These are phyloP conservation scores for Lytechinus pictus DNA, from an alignment of 35 echinoderm and acorn worm species.

Conservation along the genomic window DNA sequence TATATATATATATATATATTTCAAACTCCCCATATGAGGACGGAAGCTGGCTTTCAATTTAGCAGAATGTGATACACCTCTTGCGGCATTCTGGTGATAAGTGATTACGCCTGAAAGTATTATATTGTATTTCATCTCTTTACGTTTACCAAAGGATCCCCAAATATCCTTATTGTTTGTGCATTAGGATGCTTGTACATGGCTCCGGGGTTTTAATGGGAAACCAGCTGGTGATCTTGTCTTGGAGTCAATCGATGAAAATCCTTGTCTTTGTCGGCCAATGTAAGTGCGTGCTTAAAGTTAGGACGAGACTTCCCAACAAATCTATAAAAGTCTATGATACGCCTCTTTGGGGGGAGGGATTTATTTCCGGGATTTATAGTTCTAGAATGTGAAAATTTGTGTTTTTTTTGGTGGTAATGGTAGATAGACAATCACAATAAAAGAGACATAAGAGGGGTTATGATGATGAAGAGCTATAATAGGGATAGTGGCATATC, in stretches of 20 bases:
- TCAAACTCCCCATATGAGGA: neutral
- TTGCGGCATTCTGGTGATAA: neutral
- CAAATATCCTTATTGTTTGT: neutral
- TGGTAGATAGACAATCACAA: neutral
- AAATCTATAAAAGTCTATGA: neutral
- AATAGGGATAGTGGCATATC: too few species aligned
- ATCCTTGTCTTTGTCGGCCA: neutral
- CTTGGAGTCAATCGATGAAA: neutral
- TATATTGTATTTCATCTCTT: neutral
- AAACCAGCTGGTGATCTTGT: neutral
- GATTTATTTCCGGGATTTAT: neutral
- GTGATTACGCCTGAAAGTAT: conserved; percentile 1
- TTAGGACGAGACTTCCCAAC: neutral
- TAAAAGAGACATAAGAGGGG: neutral
- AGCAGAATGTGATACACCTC: neutral
- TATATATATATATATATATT: neutral
- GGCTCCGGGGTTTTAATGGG: neutral
- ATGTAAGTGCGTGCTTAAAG: neutral
- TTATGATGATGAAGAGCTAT: neutral
- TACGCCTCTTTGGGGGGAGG: neutral
- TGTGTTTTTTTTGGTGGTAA: too few species aligned
- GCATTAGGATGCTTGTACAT: neutral
- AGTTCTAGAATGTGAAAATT: neutral
- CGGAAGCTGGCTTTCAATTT: neutral
- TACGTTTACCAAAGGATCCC: neutral